Conservation (phyloP, 2,888 invertebrate species). For the Stomorhina lunata region DNA sequence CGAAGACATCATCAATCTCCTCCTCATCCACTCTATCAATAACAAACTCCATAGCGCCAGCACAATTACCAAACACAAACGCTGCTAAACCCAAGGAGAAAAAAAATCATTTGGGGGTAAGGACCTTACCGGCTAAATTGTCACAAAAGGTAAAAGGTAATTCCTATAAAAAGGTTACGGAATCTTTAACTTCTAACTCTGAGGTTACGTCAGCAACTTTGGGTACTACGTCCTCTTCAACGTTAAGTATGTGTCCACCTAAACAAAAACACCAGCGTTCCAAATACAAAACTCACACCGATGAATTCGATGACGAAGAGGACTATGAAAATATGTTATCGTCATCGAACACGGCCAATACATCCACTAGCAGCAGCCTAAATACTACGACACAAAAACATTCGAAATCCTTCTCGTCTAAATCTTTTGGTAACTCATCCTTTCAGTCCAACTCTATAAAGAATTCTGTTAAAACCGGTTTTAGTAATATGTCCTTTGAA, state of each 20-base stretch:
- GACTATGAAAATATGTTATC: conserved; percentile 60
- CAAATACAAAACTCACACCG: conserved; percentile 74
- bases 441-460: conserved; percentile 79
- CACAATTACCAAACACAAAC: conserved; percentile 46
- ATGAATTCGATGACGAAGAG: conserved; percentile 70
- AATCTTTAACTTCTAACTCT: not conserved
- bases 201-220: conserved; percentile 68
- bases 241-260: conserved; percentile 71
- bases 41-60: conserved; percentile 24
- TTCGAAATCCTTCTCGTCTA: conserved; percentile 60
- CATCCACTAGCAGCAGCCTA: conserved; percentile 24
- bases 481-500: conserved; percentile 88
- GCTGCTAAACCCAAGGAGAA: conserved; percentile 76
- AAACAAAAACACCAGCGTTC: conserved; percentile 76
- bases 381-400: conserved; percentile 49
- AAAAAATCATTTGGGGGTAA: conserved; percentile 77
- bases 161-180: conserved; percentile 77
- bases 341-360: conserved; percentile 10
- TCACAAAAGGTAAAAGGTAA: conserved; percentile 79
- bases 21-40: conserved; percentile 57
- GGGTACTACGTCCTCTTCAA: conserved; percentile 74
- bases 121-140: conserved; percentile 78
- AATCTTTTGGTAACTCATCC: conserved; percentile 50
- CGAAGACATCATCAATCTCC: conserved; percentile 61
- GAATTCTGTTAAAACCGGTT: conserved; percentile 81